Evolutionary conservation across 1,140 invertebrate genomes (phyloP).

Genomic region (Bicyclus anynana): DNA sequence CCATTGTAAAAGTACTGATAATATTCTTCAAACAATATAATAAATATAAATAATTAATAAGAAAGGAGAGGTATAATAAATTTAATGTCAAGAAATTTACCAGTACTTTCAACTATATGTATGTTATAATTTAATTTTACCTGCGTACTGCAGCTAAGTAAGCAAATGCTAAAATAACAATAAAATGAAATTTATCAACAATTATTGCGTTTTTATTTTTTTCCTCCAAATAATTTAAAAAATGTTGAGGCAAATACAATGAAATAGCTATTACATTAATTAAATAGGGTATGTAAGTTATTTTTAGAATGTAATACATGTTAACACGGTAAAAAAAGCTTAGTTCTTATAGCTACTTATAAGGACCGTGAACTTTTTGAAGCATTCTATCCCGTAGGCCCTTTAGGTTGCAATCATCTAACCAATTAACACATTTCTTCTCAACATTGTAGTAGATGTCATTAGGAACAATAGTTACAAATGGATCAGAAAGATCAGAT

Average conservation of each 20-base stretch:
- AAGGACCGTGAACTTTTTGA: slow-evolving; percentile 32
- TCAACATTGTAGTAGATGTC: slow-evolving; percentile 57
- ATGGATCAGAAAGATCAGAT: slow-evolving; percentile 30
- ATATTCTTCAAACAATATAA: not conserved
- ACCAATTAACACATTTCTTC: slow-evolving; percentile 59
- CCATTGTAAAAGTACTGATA: not conserved
- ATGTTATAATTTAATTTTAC: slow-evolving; percentile 22
- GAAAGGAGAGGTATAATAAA: not conserved
- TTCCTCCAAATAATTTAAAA: not conserved
- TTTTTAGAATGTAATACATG: too few relatives aligned
- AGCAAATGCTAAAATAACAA: slow-evolving; percentile 55
- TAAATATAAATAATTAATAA: not conserved
- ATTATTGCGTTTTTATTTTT: not conserved
- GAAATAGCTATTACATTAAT: too few relatives aligned
- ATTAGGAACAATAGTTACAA: slow-evolving; percentile 51
- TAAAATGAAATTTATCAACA: slow-evolving; percentile 32
- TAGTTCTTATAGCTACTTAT: too few relatives aligned
- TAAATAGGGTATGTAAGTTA: too few relatives aligned
- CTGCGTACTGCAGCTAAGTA: slow-evolving; percentile 43
- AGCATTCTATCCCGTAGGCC: slow-evolving; percentile 42
- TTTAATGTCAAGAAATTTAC: not conserved
- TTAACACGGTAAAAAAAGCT: too few relatives aligned
- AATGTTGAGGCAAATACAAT: too few relatives aligned
- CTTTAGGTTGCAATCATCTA: slow-evolving; percentile 53
- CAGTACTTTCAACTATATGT: too few relatives aligned